These are phyloP conservation scores for Dione juno DNA, from an alignment of 2,888 invertebrate genomes.

Conservation along the genomic window DNA sequence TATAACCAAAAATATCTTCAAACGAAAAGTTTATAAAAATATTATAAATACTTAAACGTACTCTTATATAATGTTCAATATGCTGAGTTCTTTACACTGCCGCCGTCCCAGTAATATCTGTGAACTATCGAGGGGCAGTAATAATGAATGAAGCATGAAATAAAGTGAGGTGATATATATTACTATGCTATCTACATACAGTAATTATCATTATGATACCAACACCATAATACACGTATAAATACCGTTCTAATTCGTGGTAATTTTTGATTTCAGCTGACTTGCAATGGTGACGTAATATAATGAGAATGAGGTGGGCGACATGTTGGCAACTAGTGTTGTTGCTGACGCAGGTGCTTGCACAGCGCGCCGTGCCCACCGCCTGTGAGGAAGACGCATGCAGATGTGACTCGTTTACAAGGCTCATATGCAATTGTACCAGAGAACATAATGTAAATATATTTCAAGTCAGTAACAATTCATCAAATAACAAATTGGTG, in stretches of 20 bases:
- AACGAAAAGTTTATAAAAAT: too few relatives aligned
- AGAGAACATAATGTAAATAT: slow-evolving; percentile 70
- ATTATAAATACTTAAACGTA: too few relatives aligned
- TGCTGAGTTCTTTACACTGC: too few relatives aligned
- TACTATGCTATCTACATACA: too few relatives aligned
- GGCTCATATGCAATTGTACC: slow-evolving; percentile 83
- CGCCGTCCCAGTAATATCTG: too few relatives aligned
- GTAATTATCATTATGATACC: too few relatives aligned
- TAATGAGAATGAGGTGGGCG: slow-evolving; percentile 65
- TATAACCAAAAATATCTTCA: too few relatives aligned
- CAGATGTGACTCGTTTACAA: slow-evolving; percentile 82
- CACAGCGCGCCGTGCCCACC: slow-evolving; percentile 65
- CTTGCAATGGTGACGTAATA: slow-evolving; percentile 72
- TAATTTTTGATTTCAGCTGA: slow-evolving; percentile 13
- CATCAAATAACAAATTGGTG: neutral
- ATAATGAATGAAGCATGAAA: too few relatives aligned
- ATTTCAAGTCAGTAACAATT: neutral
- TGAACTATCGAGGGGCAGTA: too few relatives aligned
- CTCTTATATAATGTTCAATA: too few relatives aligned
- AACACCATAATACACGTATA: too few relatives aligned
- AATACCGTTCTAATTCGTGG: neutral
- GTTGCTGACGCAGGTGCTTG: slow-evolving; percentile 58
- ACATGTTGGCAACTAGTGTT: slow-evolving; percentile 67
- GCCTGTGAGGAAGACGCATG: slow-evolving; percentile 82
- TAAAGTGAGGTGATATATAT: too few relatives aligned